These are phyloP conservation scores for Onthophagus taurus DNA, from an alignment of 1,140 invertebrate species.

Conservation along the genomic window DNA sequence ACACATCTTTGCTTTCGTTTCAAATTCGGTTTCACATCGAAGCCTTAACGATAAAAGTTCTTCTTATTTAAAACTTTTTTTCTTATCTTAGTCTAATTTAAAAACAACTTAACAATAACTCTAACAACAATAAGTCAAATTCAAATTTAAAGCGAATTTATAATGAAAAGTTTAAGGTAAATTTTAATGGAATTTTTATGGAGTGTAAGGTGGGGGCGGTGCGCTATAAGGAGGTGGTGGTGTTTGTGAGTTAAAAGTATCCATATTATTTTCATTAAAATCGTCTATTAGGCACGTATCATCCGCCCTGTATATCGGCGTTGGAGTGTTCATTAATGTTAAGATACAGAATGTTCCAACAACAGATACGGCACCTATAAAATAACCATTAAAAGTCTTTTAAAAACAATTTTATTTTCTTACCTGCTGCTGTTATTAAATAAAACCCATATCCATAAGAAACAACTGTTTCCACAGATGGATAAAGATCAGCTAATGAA, in stretches of 20 bases:
- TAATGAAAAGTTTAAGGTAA: too few relatives aligned
- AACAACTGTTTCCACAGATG: constrained; percentile 27
- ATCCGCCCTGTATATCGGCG: constrained; percentile 26
- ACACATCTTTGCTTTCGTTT: too few relatives aligned
- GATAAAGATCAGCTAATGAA: constrained; percentile 25
- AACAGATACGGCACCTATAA: constrained; percentile 28
- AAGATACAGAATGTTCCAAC: constrained; percentile 31
- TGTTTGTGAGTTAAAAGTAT: constrained; percentile 40
- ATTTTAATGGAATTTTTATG: constrained; percentile 27
- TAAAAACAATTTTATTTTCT: constrained; percentile 10
- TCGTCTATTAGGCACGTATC: constrained; percentile 31
- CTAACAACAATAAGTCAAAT: too few relatives aligned
- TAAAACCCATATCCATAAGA: constrained; percentile 35
- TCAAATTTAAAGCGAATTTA: too few relatives aligned
- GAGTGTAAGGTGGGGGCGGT: constrained; percentile 45
- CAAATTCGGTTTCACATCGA: too few relatives aligned
- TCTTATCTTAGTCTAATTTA: too few relatives aligned
- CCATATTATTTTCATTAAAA: constrained; percentile 36
- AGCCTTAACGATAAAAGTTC: too few relatives aligned
- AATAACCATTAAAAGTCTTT: constrained; percentile 12
- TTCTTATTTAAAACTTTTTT: too few relatives aligned
- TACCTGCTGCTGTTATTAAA: constrained; percentile 31
- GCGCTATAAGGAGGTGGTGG: constrained; percentile 41
- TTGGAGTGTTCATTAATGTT: constrained; percentile 38
- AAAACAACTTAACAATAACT: too few relatives aligned